Conservation (phyloP, 2,888 invertebrate species). For the Nomada ruficornis region DNA sequence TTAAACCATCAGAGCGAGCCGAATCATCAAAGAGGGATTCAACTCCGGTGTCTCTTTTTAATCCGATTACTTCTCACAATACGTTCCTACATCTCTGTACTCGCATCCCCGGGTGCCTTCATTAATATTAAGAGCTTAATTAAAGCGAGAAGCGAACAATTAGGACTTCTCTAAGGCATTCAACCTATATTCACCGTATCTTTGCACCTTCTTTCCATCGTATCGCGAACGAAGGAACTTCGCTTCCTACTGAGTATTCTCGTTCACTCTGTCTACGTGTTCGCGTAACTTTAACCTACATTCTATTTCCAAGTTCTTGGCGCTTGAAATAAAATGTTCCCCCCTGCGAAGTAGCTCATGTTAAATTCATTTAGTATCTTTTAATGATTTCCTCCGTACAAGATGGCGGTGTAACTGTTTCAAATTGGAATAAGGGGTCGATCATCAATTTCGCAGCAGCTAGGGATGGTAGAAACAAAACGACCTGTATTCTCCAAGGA, state of each 20-base stretch:
- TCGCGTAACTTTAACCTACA: slow-evolving; percentile 11
- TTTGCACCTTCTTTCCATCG: slow-evolving; percentile 27
- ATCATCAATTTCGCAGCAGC: slow-evolving; percentile 17
- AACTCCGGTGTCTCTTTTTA: slow-evolving; percentile 54
- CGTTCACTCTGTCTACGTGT: neutral
- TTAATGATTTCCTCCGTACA: slow-evolving; percentile 12
- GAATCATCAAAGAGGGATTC: slow-evolving; percentile 56
- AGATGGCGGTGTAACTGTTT: neutral
- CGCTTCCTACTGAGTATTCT: neutral
- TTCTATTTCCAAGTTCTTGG: slow-evolving; percentile 17
- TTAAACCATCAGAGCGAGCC: slow-evolving; percentile 28
- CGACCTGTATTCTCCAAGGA: slow-evolving; percentile 22
- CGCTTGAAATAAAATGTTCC: slow-evolving; percentile 17
- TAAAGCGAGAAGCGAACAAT: slow-evolving; percentile 60
- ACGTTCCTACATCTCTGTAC: slow-evolving; percentile 48
- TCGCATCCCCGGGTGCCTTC: slow-evolving; percentile 42
- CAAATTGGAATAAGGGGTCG: slow-evolving; percentile 5
- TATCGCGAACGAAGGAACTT: slow-evolving; percentile 32
- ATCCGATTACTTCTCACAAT: slow-evolving; percentile 65
- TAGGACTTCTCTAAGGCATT: slow-evolving; percentile 37
- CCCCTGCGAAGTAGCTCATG: neutral
- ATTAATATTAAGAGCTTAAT: slow-evolving; percentile 72
- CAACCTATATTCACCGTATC: slow-evolving; percentile 23
- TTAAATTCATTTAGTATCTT: slow-evolving; percentile 29
- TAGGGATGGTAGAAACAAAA: slow-evolving; percentile 13